Evolutionary conservation across 1,140 invertebrate genomes (phyloP), one percentile per base, ranked within the genome.

Genomic region (Drosophila ohnishii): DNA sequence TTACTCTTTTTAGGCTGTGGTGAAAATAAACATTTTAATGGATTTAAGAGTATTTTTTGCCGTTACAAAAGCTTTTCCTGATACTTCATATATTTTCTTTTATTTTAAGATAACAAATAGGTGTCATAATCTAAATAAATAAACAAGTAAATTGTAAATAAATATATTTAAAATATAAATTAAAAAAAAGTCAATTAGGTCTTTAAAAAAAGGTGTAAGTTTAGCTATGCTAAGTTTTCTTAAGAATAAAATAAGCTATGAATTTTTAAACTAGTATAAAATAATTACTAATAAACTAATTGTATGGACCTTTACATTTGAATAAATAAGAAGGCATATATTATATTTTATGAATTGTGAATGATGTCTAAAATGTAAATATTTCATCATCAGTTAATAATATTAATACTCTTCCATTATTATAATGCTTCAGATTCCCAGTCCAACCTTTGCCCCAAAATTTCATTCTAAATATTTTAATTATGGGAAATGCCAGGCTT

Each of bases 21-120:
- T 82, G 79, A 53, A 40, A 50, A 69, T 64, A 3, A 9, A 60
- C 47, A 45, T 62, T 66, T 13, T 34, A 58, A 39, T 32, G 1
- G 4, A 37, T 57, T 63, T 42, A 70, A 57, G 58, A 58, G 39
- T 8, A 34, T 13, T 9, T 5, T 16, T 10, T 14, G 16, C 48
- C 48, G 66, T 78, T 78, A 45, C 42, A 39, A 67, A 72, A 37
- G 48, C 22, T 42, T 16, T 8, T 16, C 10, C 34, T 16, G n/a
- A 19, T 19, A 11, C 25, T 34, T 34, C 13, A 11, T 22, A 11
- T 11, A 5, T 66, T 51, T 16, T 1, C 0, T 14, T 14, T 25
- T 25, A 45, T 57, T 16, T 40, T 10, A 39, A 28, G 22, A 34
- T 32, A 7, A 32, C 8, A 32, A 32, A 32, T 25, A 30, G 28